These are phyloP conservation scores for Neodiprion fabricii DNA, from an alignment of 1,140 invertebrate species.

Conservation along the genomic window DNA sequence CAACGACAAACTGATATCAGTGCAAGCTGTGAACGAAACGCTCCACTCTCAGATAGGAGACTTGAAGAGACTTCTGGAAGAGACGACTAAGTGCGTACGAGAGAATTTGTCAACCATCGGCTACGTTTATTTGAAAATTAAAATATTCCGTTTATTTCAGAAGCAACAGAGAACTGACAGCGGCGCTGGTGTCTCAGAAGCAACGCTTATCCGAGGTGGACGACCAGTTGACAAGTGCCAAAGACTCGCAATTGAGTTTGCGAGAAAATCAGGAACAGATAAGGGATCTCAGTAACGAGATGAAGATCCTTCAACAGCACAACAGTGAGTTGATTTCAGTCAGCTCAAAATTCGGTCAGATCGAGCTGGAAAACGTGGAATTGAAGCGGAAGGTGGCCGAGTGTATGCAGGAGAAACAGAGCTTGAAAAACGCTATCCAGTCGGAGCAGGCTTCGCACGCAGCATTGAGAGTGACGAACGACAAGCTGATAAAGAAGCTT, in stretches of 20 bases:
- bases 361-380: constrained; percentile 52
- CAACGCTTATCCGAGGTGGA: constrained; percentile 44
- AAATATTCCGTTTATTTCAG: constrained; percentile 31
- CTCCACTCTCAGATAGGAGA: constrained; percentile 42
- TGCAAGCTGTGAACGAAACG: constrained; percentile 39
- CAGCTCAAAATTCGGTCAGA: constrained; percentile 43
- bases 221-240: constrained; percentile 35
- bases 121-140: constrained; percentile 13
- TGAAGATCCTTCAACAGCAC: constrained; percentile 53
- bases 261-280: constrained; percentile 52
- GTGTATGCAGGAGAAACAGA: constrained; percentile 39
- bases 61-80: constrained; percentile 42
- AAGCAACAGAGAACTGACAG: constrained; percentile 38
- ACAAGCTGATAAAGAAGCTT: constrained; percentile 48
- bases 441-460: constrained; percentile 46
- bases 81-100: constrained; percentile 41
- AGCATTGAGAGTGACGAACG: constrained; percentile 46
- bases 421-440: constrained; percentile 40
- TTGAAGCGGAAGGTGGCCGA: constrained; percentile 47
- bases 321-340: constrained; percentile 48
- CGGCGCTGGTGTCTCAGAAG: constrained; percentile 40
- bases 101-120: constrained; percentile 13
- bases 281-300: constrained; percentile 45
- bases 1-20: constrained; percentile 45
- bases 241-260: constrained; percentile 36